phyloP scores from a whole-genome alignment of 2,888 invertebrate genomes.

The Chrysolina americana region DNA sequence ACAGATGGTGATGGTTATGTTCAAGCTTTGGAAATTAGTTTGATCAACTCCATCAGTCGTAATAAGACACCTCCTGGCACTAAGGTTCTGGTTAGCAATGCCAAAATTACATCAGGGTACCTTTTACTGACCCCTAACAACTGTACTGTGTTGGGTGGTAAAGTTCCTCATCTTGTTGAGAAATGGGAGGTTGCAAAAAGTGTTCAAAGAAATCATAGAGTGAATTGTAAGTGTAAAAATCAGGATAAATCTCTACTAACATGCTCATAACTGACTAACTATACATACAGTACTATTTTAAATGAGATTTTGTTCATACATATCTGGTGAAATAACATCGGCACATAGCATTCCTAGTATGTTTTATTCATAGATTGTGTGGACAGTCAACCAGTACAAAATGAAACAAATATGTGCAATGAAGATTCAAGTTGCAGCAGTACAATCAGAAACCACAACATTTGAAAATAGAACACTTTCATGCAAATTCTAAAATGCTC shows the following conservation, averaged over 20 bases:
- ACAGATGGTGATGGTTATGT: conserved; percentile 88
- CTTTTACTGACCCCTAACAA: conserved; percentile 79
- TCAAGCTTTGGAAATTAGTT: conserved; percentile 84
- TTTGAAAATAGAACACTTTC: no score
- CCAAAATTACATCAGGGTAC: conserved; percentile 76
- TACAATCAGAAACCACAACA: no score
- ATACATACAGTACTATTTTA: no score
- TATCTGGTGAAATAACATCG: no score
- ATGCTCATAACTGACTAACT: no score
- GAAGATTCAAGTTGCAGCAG: no score
- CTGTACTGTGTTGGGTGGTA: conserved; percentile 86
- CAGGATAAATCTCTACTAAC: background rate
- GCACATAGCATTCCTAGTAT: no score
- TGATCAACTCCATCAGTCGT: conserved; percentile 79
- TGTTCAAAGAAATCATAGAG: conserved; percentile 57
- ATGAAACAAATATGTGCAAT: no score
- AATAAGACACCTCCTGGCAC: conserved; percentile 86
- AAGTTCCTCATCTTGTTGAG: conserved; percentile 85
- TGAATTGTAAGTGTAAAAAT: conserved; percentile 50
- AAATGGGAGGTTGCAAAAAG: conserved; percentile 84
- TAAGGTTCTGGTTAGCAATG: conserved; percentile 79
- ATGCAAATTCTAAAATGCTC: no score
- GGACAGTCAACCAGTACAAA: no score
- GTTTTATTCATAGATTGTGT: no score
- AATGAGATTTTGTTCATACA: no score